Evolutionary conservation across 2,797 vertebrate species (phyloP), one percentile per base, ranked within the genome.

Genomic region (Fratercula arctica): DNA sequence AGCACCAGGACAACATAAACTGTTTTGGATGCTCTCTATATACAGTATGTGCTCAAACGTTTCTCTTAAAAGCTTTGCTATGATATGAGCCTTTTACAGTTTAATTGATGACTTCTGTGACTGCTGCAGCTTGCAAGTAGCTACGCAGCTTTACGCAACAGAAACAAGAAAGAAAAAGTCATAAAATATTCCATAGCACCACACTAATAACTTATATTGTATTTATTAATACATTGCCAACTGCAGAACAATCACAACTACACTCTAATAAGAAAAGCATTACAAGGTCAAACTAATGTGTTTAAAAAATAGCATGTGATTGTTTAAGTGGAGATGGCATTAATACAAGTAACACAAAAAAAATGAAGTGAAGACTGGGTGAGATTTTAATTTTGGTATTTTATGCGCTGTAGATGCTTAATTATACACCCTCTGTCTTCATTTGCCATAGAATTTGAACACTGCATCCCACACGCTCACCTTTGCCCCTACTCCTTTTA

Each of bases 1-100:
- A 82, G 46, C n/a, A 73, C 9, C 29, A 56, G 45, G 41, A 86
- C 6, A 64, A 81, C 7, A 67, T 9, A 70, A 93, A 75, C 35
- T 60, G 10, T 4, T 61, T 35, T 85, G 51, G 45, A 73, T n/a
- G 51, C 24, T 75, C 57, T 69, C 20, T 50, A 20, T 33, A 80
- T 2, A 37, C 16, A 85, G 41, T 8, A 45, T 0, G 0, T 28
- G 26, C 33, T 73, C 45, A 66, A 83, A 86, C 5, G 6, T 45
- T 64, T 72, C 37, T 57, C 45, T 68, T 90, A 64, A 83, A 73
- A 92, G 70, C 57, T 81, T 41, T 69, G 57, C 33, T 93, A 12
- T 20, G 29, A 9, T 72, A 75, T 21, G 61, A 77, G 48, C 29
- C 46, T 69, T 46, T 50, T 90, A 75, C 18, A 61, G 24, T 37